phyloP scores from a whole-genome alignment of 2,797 vertebrate genomes.

The Ciconia nigra region DNA sequence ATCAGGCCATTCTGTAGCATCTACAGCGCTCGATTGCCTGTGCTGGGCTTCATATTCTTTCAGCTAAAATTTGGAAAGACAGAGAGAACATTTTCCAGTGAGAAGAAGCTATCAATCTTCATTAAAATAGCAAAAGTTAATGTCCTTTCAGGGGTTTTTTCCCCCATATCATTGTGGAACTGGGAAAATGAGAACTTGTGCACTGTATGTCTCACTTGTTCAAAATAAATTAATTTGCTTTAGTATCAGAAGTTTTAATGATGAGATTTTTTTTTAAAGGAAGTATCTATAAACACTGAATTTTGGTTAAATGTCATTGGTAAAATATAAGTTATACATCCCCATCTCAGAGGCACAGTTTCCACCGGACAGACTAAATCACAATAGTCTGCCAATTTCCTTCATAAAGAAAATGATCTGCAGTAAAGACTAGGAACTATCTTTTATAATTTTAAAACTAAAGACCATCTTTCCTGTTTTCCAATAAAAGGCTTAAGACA shows the following conservation, averaged over 20 bases:
- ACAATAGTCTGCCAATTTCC: background rate
- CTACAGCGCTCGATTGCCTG: slow-evolving; percentile 82
- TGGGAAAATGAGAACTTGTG: background rate
- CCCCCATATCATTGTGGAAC: background rate
- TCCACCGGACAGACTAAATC: background rate
- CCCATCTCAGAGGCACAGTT: background rate
- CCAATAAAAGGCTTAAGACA: background rate
- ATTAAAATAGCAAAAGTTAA: background rate
- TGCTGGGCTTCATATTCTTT: slow-evolving; percentile 97
- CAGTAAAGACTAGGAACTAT: background rate
- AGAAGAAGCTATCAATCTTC: background rate
- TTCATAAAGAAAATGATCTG: background rate
- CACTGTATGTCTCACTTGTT: background rate
- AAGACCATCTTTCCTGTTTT: background rate
- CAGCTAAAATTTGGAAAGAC: slow-evolving; percentile 87
- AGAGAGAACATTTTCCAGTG: background rate
- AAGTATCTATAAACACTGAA: background rate
- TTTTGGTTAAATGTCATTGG: background rate
- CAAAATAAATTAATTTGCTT: background rate
- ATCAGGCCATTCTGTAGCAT: slow-evolving; percentile 88
- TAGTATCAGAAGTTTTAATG: background rate
- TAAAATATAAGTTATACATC: background rate
- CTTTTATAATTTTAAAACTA: background rate
- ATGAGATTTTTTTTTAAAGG: background rate
- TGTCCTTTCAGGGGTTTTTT: background rate